Conservation (phyloP, 2,888 invertebrate genomes). For the Rutpela maculata region DNA sequence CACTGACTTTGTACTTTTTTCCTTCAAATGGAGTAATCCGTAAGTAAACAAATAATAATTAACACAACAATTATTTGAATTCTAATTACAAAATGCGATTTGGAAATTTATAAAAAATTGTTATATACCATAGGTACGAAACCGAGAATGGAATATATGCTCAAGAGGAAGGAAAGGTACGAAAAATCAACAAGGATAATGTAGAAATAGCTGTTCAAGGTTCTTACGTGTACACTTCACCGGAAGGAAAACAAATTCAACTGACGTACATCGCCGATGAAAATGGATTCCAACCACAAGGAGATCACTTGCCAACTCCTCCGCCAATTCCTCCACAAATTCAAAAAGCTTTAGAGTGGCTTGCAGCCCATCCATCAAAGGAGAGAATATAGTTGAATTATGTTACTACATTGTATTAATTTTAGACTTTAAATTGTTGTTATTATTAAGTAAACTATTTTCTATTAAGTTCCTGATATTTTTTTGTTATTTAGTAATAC, state of each 20-base stretch:
- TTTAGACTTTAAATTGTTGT: background rate
- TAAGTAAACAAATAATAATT: too few relatives aligned
- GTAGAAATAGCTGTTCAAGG: slow-evolving; percentile 65
- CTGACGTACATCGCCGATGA: slow-evolving; percentile 76
- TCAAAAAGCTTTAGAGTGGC: slow-evolving; percentile 75
- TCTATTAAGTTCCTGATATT: background rate
- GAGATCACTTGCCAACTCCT: slow-evolving; percentile 71
- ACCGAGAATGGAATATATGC: slow-evolving; percentile 74
- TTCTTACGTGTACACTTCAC: slow-evolving; percentile 73
- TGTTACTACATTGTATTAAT: background rate
- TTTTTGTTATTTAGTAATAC: background rate
- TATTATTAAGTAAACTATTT: background rate
- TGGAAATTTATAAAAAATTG: background rate
- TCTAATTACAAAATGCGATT: background rate
- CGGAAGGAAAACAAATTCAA: slow-evolving; percentile 74
- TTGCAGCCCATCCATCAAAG: slow-evolving; percentile 72
- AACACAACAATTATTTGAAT: background rate
- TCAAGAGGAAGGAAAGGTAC: slow-evolving; percentile 46
- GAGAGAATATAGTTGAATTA: slow-evolving; percentile 9
- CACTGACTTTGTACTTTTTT: too few relatives aligned
- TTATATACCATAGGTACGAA: slow-evolving; percentile 72
- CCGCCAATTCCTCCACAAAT: slow-evolving; percentile 77
- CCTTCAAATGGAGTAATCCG: too few relatives aligned
- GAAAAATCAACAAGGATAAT: slow-evolving; percentile 41
- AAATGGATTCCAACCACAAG: slow-evolving; percentile 76